Percentiles rank a stretch among this genome's conserved stretches.
These are phyloP conservation scores for Calosoma granatense DNA, from an alignment of 1,140 invertebrate genomes.

Conservation along the genomic window DNA sequence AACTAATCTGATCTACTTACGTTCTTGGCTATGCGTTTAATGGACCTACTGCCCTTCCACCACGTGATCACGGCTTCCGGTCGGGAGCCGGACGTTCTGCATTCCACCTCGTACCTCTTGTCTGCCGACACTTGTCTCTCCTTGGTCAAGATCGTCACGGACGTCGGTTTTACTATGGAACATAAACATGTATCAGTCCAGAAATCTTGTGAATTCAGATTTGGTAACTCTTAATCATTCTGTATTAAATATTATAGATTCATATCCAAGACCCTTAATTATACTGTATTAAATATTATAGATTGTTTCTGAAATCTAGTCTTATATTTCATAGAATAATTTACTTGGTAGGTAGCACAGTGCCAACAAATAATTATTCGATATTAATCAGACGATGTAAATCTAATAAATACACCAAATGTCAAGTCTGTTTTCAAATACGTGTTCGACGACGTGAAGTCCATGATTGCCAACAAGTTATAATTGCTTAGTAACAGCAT, in stretches of 20 bases:
- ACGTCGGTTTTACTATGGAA: slow-evolving; percentile 71
- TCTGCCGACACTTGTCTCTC: slow-evolving; percentile 68
- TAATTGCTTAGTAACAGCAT: background rate
- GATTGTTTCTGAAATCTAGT: too few species aligned
- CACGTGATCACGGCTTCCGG: slow-evolving; percentile 75
- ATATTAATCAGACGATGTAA: background rate
- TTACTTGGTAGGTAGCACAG: too few species aligned
- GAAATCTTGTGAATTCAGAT: too few species aligned
- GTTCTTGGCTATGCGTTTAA: slow-evolving; percentile 65
- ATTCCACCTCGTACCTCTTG: slow-evolving; percentile 72
- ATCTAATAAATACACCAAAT: background rate
- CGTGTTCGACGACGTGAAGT: slow-evolving; percentile 22
- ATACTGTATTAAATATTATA: too few species aligned
- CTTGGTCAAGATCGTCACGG: slow-evolving; percentile 68
- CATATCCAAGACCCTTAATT: too few species aligned
- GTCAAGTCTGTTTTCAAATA: slow-evolving; percentile 18
- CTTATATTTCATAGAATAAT: too few species aligned
- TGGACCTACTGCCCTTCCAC: slow-evolving; percentile 71
- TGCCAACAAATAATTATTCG: background rate
- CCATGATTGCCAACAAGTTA: slow-evolving; percentile 8
- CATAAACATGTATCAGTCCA: slow-evolving; percentile 23
- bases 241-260: too few species aligned
- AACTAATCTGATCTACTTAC: slow-evolving; percentile 44
- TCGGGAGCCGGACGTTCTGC: slow-evolving; percentile 67
- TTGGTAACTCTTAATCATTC: too few species aligned